Evolutionary conservation across 1,140 invertebrate species (phyloP).

Genomic region (Tribolium castaneum): DNA sequence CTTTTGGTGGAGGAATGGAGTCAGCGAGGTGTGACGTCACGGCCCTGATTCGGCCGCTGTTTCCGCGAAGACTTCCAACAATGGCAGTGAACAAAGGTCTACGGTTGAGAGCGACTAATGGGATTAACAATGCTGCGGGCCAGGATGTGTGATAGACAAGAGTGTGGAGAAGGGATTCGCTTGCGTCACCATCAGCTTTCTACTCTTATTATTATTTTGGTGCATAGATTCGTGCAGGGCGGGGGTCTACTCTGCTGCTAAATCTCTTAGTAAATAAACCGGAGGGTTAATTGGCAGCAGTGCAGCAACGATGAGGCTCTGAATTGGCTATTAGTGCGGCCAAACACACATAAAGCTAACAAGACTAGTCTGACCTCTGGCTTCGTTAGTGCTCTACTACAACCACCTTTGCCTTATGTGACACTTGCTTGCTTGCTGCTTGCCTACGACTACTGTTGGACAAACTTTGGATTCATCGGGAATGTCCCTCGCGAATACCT

Average conservation of each 20-base stretch:
- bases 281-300: constrained; percentile 60
- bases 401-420: constrained; percentile 25
- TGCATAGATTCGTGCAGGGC: constrained; percentile 8
- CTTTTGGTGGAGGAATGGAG: constrained; percentile 7
- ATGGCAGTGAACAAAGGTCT: constrained; percentile 53
- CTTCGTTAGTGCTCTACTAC: constrained; percentile 55
- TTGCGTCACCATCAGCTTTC: background rate
- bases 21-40: constrained; percentile 54
- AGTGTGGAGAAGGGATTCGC: constrained; percentile 35
- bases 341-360: constrained; percentile 53
- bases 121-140: constrained; percentile 55
- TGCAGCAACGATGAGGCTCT: constrained; percentile 54
- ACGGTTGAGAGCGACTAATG: constrained; percentile 51
- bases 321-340: constrained; percentile 62
- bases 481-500: constrained; percentile 26
- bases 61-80: constrained; percentile 54
- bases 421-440: background rate
- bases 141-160: constrained; percentile 55
- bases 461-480: constrained; percentile 1
- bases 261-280: constrained; percentile 60
- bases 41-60: constrained; percentile 46
- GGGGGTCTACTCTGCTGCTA: background rate
- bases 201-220: constrained; percentile 10
- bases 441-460: background rate
- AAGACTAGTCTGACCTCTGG: constrained; percentile 53